These are phyloP conservation scores for Rhinoderma darwinii DNA, from an alignment of 2,113 vertebrate genomes.

Conservation along the genomic window DNA sequence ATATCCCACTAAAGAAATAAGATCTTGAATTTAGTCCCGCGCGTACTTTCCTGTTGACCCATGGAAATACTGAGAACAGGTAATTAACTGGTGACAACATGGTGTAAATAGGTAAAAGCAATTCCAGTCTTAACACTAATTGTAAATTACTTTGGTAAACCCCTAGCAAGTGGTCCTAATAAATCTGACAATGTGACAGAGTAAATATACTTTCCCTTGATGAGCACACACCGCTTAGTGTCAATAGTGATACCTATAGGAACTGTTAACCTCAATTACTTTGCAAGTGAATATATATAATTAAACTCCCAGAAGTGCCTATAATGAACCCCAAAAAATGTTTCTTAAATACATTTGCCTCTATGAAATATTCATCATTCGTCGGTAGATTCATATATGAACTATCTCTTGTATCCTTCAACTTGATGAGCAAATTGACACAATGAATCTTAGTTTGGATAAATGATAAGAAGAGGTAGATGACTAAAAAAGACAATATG, in stretches of 20 bases:
- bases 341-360: neutral
- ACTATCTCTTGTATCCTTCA: neutral
- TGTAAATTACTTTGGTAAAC: conserved; percentile 38
- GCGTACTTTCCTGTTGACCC: neutral
- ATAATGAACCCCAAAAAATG: neutral
- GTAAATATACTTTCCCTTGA: conserved; percentile 33
- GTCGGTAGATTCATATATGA: neutral
- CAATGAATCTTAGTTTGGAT: neutral
- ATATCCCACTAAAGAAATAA: neutral
- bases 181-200: conserved; percentile 18
- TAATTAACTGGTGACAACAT: conserved; percentile 15
- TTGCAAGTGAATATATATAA: neutral
- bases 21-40: neutral
- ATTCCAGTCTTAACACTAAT: conserved; percentile 12
- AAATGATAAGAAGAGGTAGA: neutral
- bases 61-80: neutral
- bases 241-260: neutral
- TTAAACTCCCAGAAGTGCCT: neutral
- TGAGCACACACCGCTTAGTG: neutral
- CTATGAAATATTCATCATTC: neutral
- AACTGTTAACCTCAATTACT: neutral
- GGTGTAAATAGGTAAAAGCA: conserved; percentile 5
- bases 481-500: too few relatives aligned
- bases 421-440: neutral
- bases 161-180: conserved; percentile 3